Percentiles rank a stretch among this genome's conserved stretches.
phyloP scores from a whole-genome alignment of 2,797 vertebrate genomes.

The Coluber constrictor region DNA sequence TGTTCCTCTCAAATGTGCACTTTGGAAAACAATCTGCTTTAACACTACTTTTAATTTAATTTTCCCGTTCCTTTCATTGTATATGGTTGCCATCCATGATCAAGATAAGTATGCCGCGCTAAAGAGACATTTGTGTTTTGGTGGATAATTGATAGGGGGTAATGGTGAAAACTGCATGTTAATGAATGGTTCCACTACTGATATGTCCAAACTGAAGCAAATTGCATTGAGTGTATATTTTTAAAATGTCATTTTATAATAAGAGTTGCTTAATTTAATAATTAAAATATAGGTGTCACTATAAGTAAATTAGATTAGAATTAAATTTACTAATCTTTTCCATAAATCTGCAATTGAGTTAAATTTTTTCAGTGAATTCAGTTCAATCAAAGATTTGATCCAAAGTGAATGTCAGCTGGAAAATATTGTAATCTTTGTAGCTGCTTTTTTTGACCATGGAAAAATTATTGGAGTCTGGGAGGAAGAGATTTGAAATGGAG shows the following conservation, averaged over 20 bases:
- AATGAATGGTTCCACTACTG: conserved; percentile 44
- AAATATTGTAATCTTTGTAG: conserved; percentile 50
- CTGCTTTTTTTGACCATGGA: conserved; percentile 22
- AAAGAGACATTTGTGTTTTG: conserved; percentile 39
- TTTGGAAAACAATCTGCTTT: conserved; percentile 71
- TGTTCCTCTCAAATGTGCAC: conserved; percentile 72
- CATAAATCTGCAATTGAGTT: conserved; percentile 48
- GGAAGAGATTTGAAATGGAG: conserved; percentile 42
- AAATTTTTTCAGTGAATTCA: conserved; percentile 50
- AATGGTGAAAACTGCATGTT: conserved; percentile 36
- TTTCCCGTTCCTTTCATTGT: conserved; percentile 59
- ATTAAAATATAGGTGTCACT: conserved; percentile 42
- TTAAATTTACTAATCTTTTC: conserved; percentile 58
- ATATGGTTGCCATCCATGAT: conserved; percentile 43
- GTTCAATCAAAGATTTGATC: conserved; percentile 57
- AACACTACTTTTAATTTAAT: conserved; percentile 73
- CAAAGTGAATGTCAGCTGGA: conserved; percentile 58
- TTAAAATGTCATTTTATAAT: conserved; percentile 25
- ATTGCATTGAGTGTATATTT: conserved; percentile 46
- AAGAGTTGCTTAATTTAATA: conserved; percentile 42
- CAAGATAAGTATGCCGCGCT: conserved; percentile 51
- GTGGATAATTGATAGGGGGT: conserved; percentile 45
- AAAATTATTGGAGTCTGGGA: background rate
- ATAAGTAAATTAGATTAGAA: conserved; percentile 60
- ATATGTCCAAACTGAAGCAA: conserved; percentile 50